Evolutionary conservation across 2,113 vertebrate genomes (phyloP), one percentile per base, ranked within the genome.

Genomic region (Lasiurus cinereus): DNA sequence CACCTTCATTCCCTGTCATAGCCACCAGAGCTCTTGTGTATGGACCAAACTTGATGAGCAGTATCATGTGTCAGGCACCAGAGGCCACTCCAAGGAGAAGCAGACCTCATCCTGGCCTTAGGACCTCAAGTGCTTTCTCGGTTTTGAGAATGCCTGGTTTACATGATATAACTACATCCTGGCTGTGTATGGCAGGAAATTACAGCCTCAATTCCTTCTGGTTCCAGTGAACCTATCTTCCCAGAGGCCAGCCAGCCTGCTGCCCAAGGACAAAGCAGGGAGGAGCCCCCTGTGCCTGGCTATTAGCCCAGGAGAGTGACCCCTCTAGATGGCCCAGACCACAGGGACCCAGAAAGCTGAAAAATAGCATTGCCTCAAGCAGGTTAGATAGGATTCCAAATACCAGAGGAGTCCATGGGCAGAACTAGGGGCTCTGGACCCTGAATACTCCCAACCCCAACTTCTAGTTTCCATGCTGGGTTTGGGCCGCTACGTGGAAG

Each of bases 151-250:
- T 16, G 22, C 33, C 79, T 89, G 50, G 31, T 33, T 15, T 88
- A 29, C 39, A 3, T 0, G 59, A 46, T 6, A 4, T 2, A 33
- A 67, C 39, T 24, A 8, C 3, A n/a, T 0, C 9, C 16, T 3
- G 0, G 24, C 31, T 22, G 78, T 59, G 78, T n/a, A 0, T 3
- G 5, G 72, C 36, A 59, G 27, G 39, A n/a, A 64, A 76, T 48
- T 27, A 62, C 2, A 5, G 69, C 59, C 6, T 5, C 52, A 13
- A 0, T 56, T 36, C 69, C 93, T 27, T 83, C n/a, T 87, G 62
- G 13, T 87, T 77, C 31, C 18, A 39, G 62, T 39, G 86, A 82
- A 29, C 46, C 48, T 46, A 48, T 36, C n/a, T 83, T 59, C 16
- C 76, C 64, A 66, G 69, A 93, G 14, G 29, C 29, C 3, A 22